A percentile compares a stretch with the other conserved stretches of the same genome.
Conservation (phyloP, 2,113 vertebrate species). For the Phalacrocorax brasilianus region DNA sequence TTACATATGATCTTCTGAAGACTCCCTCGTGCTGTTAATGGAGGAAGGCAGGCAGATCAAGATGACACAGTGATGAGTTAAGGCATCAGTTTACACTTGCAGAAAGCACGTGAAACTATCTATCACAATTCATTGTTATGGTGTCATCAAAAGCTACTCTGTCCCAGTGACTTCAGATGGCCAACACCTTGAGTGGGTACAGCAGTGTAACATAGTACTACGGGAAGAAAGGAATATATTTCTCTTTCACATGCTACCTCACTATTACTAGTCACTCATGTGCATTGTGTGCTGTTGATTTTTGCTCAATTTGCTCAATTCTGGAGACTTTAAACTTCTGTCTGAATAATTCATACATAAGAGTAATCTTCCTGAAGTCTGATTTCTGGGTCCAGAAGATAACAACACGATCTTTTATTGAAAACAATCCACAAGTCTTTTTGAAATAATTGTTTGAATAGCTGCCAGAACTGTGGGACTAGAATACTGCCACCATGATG, state of each 20-base stretch:
- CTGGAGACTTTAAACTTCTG: background rate
- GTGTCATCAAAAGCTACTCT: background rate
- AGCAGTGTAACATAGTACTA: accelerated
- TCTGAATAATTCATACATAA: background rate
- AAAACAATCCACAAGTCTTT: background rate
- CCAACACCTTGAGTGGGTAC: background rate
- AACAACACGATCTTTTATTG: background rate
- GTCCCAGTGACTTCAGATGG: background rate
- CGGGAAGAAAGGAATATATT: background rate
- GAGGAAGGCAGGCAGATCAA: background rate
- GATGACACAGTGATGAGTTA: accelerated
- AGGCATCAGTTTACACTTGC: background rate
- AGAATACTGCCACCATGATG: background rate
- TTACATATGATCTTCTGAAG: accelerated
- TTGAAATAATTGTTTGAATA: background rate
- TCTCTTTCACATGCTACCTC: background rate
- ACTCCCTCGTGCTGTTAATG: background rate
- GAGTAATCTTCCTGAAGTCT: background rate
- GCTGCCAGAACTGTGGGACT: background rate
- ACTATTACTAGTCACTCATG: background rate
- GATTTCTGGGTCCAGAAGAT: background rate
- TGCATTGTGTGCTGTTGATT: background rate
- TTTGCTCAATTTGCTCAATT: background rate
- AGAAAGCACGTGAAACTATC: background rate
- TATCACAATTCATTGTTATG: background rate